Percentiles rank a stretch among this genome's conserved stretches.
Evolutionary conservation across 2,888 invertebrate genomes (phyloP).

Genomic region (Pyralis farinalis): DNA sequence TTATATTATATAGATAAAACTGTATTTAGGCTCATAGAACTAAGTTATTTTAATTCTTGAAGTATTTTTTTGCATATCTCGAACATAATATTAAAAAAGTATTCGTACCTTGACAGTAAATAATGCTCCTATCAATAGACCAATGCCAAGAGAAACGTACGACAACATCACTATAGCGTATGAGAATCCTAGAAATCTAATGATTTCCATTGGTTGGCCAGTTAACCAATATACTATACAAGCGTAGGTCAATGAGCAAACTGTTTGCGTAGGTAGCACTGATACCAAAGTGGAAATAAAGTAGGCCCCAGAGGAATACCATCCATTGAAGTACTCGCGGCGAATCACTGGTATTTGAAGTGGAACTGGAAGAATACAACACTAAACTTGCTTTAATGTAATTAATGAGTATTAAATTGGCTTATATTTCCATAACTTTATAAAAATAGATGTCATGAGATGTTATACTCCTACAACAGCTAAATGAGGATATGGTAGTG

Average conservation of each 20-base stretch:
- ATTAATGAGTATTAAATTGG: no score
- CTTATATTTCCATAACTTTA: no score
- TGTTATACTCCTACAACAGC: no score
- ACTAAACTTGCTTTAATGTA: no score
- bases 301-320: conserved; percentile 93
- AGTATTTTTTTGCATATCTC: no score
- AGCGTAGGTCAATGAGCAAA: conserved; percentile 88
- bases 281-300: conserved; percentile 89
- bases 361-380: conserved; percentile 83
- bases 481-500: no score
- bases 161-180: conserved; percentile 88
- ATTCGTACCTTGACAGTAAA: conserved; percentile 86
- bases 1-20: no score
- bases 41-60: no score
- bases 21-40: no score
- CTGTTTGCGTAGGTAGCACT: conserved; percentile 90
- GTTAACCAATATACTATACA: conserved; percentile 92
- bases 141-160: conserved; percentile 92
- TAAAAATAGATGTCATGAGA: no score
- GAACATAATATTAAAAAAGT: no score
- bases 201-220: conserved; percentile 89
- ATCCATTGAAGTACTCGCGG: conserved; percentile 93
- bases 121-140: conserved; percentile 91
- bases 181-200: conserved; percentile 86
- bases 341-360: conserved; percentile 89